Conservation (phyloP, 2,797 vertebrate species). For the Melanotaenia boesemani region DNA sequence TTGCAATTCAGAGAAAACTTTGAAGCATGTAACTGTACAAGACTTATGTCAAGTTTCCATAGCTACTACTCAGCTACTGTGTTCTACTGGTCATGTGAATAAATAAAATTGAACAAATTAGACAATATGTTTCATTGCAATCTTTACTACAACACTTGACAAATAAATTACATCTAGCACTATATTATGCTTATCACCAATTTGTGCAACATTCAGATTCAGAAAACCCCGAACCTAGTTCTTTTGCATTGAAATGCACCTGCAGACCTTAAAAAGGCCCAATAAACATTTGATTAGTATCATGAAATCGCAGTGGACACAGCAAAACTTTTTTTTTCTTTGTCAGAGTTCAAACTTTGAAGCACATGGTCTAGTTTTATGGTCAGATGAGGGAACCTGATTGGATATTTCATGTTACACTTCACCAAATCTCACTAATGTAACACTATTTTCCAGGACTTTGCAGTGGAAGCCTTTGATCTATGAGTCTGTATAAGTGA, state of each 20-base stretch:
- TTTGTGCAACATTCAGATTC: conserved; percentile 11
- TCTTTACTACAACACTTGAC: conserved; percentile 39
- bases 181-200: conserved; percentile 16
- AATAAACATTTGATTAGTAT: conserved; percentile 33
- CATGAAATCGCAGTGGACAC: conserved; percentile 13
- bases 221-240: conserved; percentile 21
- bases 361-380: conserved; percentile 15
- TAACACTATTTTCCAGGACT: background rate
- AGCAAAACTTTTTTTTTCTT: conserved; percentile 3
- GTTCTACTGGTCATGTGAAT: background rate
- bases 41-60: background rate
- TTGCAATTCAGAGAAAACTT: background rate
- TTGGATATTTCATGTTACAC: conserved; percentile 22
- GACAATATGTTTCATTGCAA: conserved; percentile 29
- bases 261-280: conserved; percentile 20
- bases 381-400: conserved; percentile 2
- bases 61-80: background rate
- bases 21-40: no score
- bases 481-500: conserved; percentile 3
- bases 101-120: background rate
- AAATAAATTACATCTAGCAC: conserved; percentile 48
- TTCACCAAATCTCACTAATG: background rate
- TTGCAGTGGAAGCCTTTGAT: background rate
- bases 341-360: conserved; percentile 1
- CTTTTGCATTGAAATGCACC: conserved; percentile 14